A percentile compares a stretch with the other conserved stretches of the same genome.
Conservation (phyloP, 1,140 invertebrate genomes). For the Heliconius nattereri region DNA sequence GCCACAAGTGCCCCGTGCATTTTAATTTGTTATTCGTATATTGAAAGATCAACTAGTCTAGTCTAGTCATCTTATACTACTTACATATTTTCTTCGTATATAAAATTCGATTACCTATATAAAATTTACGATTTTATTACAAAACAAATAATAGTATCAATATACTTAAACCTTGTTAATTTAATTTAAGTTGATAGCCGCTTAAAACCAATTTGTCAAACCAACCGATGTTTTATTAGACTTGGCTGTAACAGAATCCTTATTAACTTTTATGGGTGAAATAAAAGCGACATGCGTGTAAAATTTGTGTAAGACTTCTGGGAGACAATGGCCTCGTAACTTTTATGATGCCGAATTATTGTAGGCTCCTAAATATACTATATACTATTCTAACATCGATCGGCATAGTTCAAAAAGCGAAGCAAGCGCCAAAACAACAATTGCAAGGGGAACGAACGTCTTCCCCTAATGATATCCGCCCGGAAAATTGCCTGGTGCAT, state of each 20-base stretch:
- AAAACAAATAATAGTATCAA: slow-evolving; percentile 4
- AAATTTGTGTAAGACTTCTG: slow-evolving; percentile 27
- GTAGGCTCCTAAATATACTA: slow-evolving; percentile 27
- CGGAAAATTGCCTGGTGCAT: slow-evolving; percentile 61
- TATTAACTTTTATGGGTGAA: slow-evolving; percentile 43
- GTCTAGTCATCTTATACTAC: too few relatives aligned
- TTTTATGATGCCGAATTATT: slow-evolving; percentile 29
- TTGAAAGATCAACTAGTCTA: too few relatives aligned
- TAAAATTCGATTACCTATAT: too few relatives aligned
- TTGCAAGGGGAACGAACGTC: slow-evolving; percentile 58
- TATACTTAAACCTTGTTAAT: slow-evolving; percentile 6
- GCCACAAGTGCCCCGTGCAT: too few relatives aligned
- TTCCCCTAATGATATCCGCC: slow-evolving; percentile 57
- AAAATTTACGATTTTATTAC: too few relatives aligned
- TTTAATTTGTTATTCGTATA: too few relatives aligned
- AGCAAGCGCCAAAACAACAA: slow-evolving; percentile 58
- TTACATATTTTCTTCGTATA: too few relatives aligned
- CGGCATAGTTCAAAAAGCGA: slow-evolving; percentile 41
- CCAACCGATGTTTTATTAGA: slow-evolving; percentile 9
- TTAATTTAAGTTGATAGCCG: neutral
- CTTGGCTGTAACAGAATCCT: slow-evolving; percentile 31
- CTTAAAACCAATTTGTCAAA: neutral
- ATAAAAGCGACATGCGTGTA: slow-evolving; percentile 43
- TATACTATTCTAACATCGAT: slow-evolving; percentile 47
- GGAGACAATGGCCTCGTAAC: slow-evolving; percentile 37